Evolutionary conservation across 2,888 invertebrate genomes (phyloP).

Genomic region (Aethes cnicana): DNA sequence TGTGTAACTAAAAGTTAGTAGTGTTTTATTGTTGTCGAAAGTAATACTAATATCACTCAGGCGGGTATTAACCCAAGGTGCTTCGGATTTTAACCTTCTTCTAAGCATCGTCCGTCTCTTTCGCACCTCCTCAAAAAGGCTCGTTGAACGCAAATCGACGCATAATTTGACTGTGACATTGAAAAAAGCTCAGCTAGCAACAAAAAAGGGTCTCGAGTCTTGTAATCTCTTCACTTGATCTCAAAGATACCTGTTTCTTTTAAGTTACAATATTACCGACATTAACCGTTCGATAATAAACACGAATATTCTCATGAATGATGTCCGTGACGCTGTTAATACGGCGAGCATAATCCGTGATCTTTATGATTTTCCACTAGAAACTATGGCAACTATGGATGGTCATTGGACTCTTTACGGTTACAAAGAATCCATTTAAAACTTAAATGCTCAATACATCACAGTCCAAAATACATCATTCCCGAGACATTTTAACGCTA

Average conservation of each 20-base stretch:
- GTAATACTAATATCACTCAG: background rate
- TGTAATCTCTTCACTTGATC: too few relatives aligned
- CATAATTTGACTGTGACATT: too few relatives aligned
- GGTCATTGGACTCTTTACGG: slow-evolving; percentile 28
- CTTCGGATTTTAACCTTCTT: slow-evolving; percentile 7
- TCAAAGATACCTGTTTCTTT: background rate
- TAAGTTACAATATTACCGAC: too few relatives aligned
- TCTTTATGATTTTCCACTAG: slow-evolving; percentile 27
- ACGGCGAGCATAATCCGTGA: slow-evolving; percentile 23
- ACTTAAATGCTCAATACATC: too few relatives aligned
- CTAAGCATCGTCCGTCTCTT: background rate
- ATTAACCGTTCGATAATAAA: too few relatives aligned
- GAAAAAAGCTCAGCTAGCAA: too few relatives aligned
- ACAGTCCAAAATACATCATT: too few relatives aligned
- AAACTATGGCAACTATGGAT: slow-evolving; percentile 24
- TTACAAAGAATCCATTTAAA: slow-evolving; percentile 24
- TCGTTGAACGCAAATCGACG: too few relatives aligned
- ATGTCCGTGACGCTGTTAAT: slow-evolving; percentile 7
- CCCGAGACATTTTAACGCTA: background rate
- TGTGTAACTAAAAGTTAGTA: background rate
- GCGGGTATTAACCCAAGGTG: slow-evolving; percentile 7
- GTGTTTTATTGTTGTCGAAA: slow-evolving; percentile 1
- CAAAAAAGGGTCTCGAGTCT: too few relatives aligned
- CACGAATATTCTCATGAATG: too few relatives aligned
- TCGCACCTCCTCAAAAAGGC: background rate